phyloP scores from a whole-genome alignment of 2,888 invertebrate genomes.

The Steromphala cineraria region DNA sequence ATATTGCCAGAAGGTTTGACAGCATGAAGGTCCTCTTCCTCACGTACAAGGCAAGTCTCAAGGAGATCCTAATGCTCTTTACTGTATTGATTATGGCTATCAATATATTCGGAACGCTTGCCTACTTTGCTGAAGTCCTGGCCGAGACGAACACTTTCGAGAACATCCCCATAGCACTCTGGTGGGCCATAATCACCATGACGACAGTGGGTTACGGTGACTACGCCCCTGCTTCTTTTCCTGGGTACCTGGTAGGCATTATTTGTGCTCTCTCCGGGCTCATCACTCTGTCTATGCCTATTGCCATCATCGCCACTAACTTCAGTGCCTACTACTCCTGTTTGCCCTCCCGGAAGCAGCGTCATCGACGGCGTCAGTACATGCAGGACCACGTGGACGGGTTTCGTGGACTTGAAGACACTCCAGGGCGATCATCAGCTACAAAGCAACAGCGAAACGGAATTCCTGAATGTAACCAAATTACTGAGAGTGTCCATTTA shows the following conservation, averaged over 20 bases:
- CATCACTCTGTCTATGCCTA: conserved; percentile 57
- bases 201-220: conserved; percentile 66
- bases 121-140: conserved; percentile 57
- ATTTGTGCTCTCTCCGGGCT: conserved; percentile 61
- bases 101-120: conserved; percentile 54
- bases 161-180: conserved; percentile 48
- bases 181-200: conserved; percentile 63
- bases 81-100: conserved; percentile 54
- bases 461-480: no score
- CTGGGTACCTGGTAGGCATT: conserved; percentile 56
- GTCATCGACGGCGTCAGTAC: conserved; percentile 17
- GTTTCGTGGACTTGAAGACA: no score
- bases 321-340: conserved; percentile 54
- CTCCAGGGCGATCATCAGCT: no score
- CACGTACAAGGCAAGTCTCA: conserved; percentile 48
- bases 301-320: conserved; percentile 63
- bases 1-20: conserved; percentile 52
- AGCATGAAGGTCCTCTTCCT: conserved; percentile 55
- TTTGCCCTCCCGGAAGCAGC: conserved; percentile 30
- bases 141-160: conserved; percentile 36
- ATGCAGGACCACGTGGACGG: background rate
- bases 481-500: no score
- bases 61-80: conserved; percentile 50
- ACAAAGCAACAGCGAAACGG: no score
- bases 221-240: conserved; percentile 44